Conservation (phyloP, 2,113 vertebrate species). For the Prunella fulvescens region DNA sequence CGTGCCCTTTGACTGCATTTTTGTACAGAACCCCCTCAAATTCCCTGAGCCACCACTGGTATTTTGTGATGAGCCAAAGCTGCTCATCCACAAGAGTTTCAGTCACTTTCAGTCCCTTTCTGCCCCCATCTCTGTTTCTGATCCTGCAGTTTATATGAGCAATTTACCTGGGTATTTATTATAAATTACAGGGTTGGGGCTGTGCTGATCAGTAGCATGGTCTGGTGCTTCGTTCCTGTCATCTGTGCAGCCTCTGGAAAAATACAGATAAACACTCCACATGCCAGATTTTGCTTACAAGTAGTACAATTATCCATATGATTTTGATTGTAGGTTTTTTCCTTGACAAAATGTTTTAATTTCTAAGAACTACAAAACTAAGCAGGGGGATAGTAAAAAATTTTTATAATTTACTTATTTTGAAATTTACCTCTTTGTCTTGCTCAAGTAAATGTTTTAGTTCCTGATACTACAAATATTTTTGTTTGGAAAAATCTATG, state of each 20-base stretch:
- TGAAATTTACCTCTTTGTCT: not conserved
- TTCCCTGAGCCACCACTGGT: accelerated
- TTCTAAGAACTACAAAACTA: not conserved
- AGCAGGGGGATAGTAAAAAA: not conserved
- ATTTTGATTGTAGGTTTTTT: not conserved
- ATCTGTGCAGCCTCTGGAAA: not conserved
- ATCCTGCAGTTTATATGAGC: not conserved
- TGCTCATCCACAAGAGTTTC: not conserved
- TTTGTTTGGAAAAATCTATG: constrained; percentile 30
- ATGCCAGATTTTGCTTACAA: accelerated
- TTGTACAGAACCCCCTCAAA: not conserved
- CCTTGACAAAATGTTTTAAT: not conserved
- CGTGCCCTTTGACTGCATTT: accelerated
- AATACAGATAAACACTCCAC: not conserved
- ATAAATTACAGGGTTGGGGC: constrained; percentile 19
- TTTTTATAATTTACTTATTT: not conserved
- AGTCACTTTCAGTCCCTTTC: accelerated
- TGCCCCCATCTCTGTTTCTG: not conserved
- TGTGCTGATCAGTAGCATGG: not conserved
- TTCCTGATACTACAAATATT: constrained; percentile 1
- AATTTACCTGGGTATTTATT: not conserved
- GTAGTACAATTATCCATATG: not conserved
- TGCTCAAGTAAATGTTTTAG: not conserved
- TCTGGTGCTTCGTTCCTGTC: not conserved
- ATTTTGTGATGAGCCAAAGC: not conserved